A percentile compares a stretch with the other conserved stretches of the same genome.
Evolutionary conservation across 2,113 vertebrate species (phyloP).

Genomic region (Pachyramphus minor): DNA sequence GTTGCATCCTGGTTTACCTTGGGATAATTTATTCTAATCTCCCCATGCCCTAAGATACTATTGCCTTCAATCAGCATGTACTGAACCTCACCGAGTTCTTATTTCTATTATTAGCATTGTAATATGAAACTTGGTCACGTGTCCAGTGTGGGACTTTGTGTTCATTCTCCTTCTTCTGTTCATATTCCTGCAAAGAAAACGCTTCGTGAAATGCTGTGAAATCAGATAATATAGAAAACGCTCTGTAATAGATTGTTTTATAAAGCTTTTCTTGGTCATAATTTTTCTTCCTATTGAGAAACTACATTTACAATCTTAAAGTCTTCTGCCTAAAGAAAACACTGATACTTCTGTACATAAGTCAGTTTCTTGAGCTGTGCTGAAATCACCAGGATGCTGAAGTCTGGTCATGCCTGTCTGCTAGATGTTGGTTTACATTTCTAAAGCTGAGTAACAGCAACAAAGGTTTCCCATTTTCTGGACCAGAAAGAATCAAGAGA

Average conservation of each 20-base stretch:
- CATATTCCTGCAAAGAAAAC: background rate
- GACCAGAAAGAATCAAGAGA: background rate
- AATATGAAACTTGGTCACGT: background rate
- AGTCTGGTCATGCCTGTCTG: background rate
- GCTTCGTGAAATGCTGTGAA: background rate
- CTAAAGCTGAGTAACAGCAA: background rate
- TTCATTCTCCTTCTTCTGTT: conserved; percentile 1
- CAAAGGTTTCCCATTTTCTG: background rate
- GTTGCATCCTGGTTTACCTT: conserved; percentile 7
- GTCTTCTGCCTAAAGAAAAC: background rate
- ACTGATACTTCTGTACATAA: background rate
- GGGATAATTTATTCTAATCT: conserved; percentile 16
- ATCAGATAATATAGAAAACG: background rate
- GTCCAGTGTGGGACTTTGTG: background rate
- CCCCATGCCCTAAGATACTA: background rate
- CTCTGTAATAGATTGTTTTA: background rate
- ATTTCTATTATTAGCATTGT: conserved; percentile 41
- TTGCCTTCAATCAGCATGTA: background rate
- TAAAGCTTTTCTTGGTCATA: background rate
- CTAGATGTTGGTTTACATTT: background rate
- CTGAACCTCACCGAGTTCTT: background rate
- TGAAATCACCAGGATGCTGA: background rate
- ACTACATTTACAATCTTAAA: background rate
- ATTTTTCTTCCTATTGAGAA: background rate
- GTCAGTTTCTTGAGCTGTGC: background rate